These are phyloP conservation scores for Brenthis daphne DNA, from an alignment of 2,888 invertebrate genomes.

Conservation along the genomic window DNA sequence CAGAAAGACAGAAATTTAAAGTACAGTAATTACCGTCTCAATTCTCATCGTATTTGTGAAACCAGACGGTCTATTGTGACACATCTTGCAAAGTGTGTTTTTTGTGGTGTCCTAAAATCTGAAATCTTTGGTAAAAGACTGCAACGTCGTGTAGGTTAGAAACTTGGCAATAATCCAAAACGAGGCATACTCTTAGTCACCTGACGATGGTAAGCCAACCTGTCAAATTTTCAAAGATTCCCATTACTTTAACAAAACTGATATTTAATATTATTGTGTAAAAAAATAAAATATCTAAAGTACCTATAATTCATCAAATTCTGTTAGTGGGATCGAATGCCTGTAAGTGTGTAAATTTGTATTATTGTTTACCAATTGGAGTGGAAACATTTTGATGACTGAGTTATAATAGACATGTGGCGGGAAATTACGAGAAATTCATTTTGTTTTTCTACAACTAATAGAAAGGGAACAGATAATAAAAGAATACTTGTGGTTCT, in stretches of 20 bases:
- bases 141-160: constrained; percentile 42
- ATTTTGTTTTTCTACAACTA: no score
- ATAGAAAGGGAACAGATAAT: no score
- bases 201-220: constrained; percentile 15
- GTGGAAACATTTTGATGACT: no score
- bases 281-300: not conserved
- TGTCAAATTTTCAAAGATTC: constrained; percentile 14
- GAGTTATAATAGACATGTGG: no score
- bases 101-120: constrained; percentile 59
- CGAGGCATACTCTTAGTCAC: constrained; percentile 20
- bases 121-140: constrained; percentile 56
- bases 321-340: no score
- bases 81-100: constrained; percentile 41
- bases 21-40: constrained; percentile 47
- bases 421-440: no score
- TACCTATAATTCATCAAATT: no score
- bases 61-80: constrained; percentile 33
- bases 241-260: constrained; percentile 9
- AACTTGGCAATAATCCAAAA: constrained; percentile 55
- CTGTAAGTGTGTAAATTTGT: no score
- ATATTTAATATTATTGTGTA: not conserved
- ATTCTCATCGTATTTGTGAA: constrained; percentile 55
- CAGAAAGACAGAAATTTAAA: constrained; percentile 52
- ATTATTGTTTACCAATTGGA: no score
- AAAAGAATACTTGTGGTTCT: no score